Evolutionary conservation across 2,888 invertebrate species (phyloP), one percentile per base, ranked within the genome.

Genomic region (Empis livida): DNA sequence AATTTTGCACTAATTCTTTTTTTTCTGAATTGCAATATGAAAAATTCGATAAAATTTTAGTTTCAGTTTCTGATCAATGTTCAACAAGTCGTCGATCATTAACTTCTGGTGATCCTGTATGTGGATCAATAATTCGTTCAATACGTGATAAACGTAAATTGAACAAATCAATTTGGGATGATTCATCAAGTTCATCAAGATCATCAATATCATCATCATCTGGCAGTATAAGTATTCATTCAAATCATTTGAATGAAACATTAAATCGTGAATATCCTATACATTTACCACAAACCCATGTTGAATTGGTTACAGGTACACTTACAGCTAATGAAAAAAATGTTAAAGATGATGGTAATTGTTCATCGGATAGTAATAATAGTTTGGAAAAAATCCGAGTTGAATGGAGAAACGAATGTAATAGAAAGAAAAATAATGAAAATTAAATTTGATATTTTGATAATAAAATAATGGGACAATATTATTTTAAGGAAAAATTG

Each of bases 111-210:
- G 46, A 49, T 31, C 51, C 53, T 16, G 38, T 53, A 20, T 53
- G 49, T 41, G 55, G 55, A 15, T 53, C 49, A 38, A 49, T 55
- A 15, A 40, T 51, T 8, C 40, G 46, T 10, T 41, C 40, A 38
- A 47, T 44, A 4, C 43, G 53, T 13, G 23, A 40, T 3, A 32
- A 47, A 37, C 35, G 45, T 31, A 40, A 23, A 40, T 20, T 5
- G 4, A 38, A 14, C 14, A 35, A 20, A 42, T 45, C 43, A 9
- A 49, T 47, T 43, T 49, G 50, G 47, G 48, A 41, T 35, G 49
- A 48, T 10, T 41, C 40, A 13, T 17, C 43, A 16, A 17, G 27
- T 31, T 27, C 43, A 16, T 50, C 44, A 23, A 41, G 41, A 32
- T 46, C 46, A 13, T 44, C 47, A n/a, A 23, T n/a, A 32, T 46